Conservation (phyloP, 1,140 invertebrate genomes). For the Drosophila auraria region DNA sequence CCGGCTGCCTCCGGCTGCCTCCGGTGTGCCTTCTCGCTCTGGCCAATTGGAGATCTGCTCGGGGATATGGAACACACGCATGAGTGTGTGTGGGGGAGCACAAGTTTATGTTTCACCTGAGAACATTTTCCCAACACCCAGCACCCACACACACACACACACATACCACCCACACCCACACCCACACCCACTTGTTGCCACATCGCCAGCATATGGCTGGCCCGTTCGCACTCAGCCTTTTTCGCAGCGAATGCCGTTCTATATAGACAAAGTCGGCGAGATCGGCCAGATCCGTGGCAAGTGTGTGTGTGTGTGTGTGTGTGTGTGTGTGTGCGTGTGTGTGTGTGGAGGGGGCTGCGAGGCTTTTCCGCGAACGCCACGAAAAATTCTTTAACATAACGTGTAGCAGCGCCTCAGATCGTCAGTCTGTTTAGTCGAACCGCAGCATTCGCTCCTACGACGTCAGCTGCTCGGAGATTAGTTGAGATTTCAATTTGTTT, state of each 20-base stretch:
- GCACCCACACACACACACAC: constrained; percentile 54
- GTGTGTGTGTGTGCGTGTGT: constrained; percentile 8
- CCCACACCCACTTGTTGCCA: constrained; percentile 68
- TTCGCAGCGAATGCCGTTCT: constrained; percentile 15
- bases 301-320: constrained; percentile 15
- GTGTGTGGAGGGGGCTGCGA: constrained; percentile 29
- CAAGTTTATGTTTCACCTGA: constrained; percentile 79
- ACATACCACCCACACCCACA: constrained; percentile 12
- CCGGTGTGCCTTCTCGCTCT: constrained; percentile 29
- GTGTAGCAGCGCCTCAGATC: constrained; percentile 84
- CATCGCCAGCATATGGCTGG: constrained; percentile 61
- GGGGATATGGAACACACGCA: constrained; percentile 52
- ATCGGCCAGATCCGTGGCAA: neutral
- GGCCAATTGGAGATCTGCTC: constrained; percentile 60
- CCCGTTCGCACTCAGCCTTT: constrained; percentile 48
- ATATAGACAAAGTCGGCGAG: constrained; percentile 31
- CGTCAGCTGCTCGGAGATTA: constrained; percentile 85
- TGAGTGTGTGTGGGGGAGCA: constrained; percentile 25
- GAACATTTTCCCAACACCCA: constrained; percentile 19
- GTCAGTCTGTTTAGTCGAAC: constrained; percentile 85
- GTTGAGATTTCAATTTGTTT: constrained; percentile 85
- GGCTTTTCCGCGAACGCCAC: constrained; percentile 78
- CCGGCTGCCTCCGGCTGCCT: neutral
- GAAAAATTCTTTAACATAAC: constrained; percentile 85
- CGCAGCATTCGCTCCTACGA: constrained; percentile 85